phyloP scores from a whole-genome alignment of 2,797 vertebrate species.

The Gymnodraco acuticeps region DNA sequence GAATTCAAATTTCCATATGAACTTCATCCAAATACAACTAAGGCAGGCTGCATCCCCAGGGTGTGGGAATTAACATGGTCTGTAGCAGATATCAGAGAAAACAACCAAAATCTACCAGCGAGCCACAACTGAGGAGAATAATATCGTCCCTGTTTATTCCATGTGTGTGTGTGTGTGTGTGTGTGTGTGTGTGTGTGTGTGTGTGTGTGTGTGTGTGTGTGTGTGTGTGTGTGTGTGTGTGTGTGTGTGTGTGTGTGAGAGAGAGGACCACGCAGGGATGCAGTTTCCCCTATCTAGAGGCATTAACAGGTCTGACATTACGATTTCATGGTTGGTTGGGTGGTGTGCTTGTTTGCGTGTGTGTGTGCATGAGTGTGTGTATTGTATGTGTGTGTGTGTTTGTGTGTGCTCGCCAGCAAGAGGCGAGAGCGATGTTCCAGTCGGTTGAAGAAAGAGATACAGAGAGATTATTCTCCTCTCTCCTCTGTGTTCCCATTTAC shows the following conservation, averaged over 20 bases:
- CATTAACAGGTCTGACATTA: slow-evolving; percentile 82
- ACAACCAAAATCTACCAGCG: slow-evolving; percentile 43
- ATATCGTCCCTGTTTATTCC: slow-evolving; percentile 56
- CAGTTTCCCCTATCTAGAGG: slow-evolving; percentile 70
- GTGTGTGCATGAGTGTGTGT: slow-evolving; percentile 39
- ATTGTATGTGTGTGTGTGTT: not conserved
- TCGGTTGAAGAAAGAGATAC: slow-evolving; percentile 79
- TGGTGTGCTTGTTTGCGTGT: slow-evolving; percentile 52
- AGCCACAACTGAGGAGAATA: slow-evolving; percentile 37
- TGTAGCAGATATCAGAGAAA: slow-evolving; percentile 46
- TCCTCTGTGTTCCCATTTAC: slow-evolving; percentile 63
- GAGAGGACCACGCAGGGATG: slow-evolving; percentile 53
- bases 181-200: slow-evolving; percentile 22
- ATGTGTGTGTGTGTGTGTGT: slow-evolving; percentile 31
- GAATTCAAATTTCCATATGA: slow-evolving; percentile 37
- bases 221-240: slow-evolving; percentile 13
- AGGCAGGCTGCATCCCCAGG: slow-evolving; percentile 27
- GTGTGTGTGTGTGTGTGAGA: slow-evolving; percentile 26
- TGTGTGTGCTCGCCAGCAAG: slow-evolving; percentile 55
- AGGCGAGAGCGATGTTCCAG: slow-evolving; percentile 64
- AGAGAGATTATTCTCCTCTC: slow-evolving; percentile 71
- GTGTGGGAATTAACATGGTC: slow-evolving; percentile 43
- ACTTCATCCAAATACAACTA: slow-evolving; percentile 17
- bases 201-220: slow-evolving; percentile 1
- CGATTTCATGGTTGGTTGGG: slow-evolving; percentile 81